Percentiles rank a stretch among this genome's conserved stretches.
Evolutionary conservation across 1,140 invertebrate genomes (phyloP).

Genomic region (Planococcus citri): DNA sequence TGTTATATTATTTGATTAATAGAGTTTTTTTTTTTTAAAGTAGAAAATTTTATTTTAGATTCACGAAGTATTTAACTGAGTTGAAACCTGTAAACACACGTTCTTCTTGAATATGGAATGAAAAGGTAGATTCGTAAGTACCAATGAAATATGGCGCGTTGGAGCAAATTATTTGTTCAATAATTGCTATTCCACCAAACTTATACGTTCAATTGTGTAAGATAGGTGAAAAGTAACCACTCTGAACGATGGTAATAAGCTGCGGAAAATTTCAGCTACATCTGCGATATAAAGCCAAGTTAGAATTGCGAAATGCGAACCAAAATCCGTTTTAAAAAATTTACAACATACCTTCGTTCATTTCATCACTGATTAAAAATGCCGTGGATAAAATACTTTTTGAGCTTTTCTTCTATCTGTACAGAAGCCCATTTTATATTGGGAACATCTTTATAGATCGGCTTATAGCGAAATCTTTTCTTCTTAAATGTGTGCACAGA

Average conservation of each 20-base stretch:
- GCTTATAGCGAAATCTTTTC: constrained; percentile 66
- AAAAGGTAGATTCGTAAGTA: constrained; percentile 87
- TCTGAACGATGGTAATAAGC: constrained; percentile 35
- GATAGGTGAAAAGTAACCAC: constrained; percentile 40
- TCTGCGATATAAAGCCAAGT: constrained; percentile 35
- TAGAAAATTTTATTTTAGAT: too few species aligned
- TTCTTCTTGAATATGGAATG: constrained; percentile 92
- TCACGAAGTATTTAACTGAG: constrained; percentile 28
- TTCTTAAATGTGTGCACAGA: constrained; percentile 64
- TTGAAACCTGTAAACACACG: constrained; percentile 84
- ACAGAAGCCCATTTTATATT: constrained; percentile 51
- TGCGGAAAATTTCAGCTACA: constrained; percentile 36
- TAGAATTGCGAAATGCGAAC: constrained; percentile 14
- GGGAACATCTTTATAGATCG: constrained; percentile 55
- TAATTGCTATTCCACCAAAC: constrained; percentile 83
- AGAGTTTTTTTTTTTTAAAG: too few species aligned
- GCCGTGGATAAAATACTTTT: constrained; percentile 46
- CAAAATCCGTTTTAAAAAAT: constrained; percentile 10
- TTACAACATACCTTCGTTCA: constrained; percentile 34
- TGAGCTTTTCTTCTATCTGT: constrained; percentile 51
- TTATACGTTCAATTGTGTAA: constrained; percentile 39
- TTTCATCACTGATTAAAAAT: constrained; percentile 75
- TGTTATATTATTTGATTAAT: too few species aligned
- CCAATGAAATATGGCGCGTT: constrained; percentile 80
- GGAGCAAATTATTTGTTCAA: constrained; percentile 92